Conservation (phyloP, 2,888 invertebrate genomes). For the Metacarcinus magister region DNA sequence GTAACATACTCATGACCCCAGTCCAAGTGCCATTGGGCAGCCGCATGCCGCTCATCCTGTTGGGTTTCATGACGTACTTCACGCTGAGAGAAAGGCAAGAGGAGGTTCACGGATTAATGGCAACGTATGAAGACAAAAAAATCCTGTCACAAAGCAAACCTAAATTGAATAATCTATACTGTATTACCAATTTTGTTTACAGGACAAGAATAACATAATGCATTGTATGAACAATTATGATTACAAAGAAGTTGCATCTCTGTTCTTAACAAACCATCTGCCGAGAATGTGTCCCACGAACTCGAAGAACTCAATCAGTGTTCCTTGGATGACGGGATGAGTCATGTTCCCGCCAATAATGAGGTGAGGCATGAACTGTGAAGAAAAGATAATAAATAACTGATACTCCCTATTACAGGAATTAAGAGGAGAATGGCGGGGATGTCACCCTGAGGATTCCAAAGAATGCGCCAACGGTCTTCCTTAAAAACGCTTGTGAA, state of each 20-base stretch:
- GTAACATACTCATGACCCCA: neutral
- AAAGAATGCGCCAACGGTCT: too few relatives aligned
- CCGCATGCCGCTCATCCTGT: neutral
- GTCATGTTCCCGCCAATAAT: conserved; percentile 33
- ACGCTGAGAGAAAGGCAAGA: neutral
- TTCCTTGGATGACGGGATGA: conserved; percentile 35
- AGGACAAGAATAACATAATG: too few relatives aligned
- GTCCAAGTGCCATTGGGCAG: conserved; percentile 18
- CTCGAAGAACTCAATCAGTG: conserved; percentile 1
- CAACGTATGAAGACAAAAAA: neutral
- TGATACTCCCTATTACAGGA: neutral
- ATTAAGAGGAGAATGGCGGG: too few relatives aligned
- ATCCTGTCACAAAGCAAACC: too few relatives aligned
- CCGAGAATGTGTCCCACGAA: conserved; percentile 26
- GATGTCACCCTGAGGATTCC: neutral
- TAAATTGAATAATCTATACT: neutral
- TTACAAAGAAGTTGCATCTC: neutral
- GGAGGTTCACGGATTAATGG: neutral
- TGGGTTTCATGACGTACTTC: neutral
- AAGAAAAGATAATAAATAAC: neutral
- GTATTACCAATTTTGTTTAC: too few relatives aligned
- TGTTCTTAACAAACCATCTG: neutral
- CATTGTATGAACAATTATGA: neutral
- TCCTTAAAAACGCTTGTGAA: too few relatives aligned
- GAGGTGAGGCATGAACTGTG: conserved; percentile 52